Evolutionary conservation across 64 coral and sea anemone genomes (phyloP).

Genomic region (Pocillopora damicornis): DNA sequence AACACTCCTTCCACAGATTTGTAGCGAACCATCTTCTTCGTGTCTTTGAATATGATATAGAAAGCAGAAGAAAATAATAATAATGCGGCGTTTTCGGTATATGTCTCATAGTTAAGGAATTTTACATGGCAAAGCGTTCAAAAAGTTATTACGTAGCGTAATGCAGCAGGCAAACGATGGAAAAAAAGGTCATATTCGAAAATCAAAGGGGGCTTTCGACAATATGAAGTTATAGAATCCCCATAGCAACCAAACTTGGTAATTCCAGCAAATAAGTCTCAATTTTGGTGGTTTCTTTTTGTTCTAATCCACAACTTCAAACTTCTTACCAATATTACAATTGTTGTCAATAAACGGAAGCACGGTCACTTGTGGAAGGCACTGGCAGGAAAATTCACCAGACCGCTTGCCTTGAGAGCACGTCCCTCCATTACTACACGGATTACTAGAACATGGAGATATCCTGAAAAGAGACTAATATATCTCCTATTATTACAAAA

Average conservation of each 20-base stretch:
- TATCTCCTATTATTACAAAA: no score
- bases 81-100: neutral
- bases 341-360: constrained; percentile 2
- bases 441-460: neutral
- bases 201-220: no score
- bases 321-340: neutral
- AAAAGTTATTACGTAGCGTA: no score
- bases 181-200: no score
- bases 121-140: no score
- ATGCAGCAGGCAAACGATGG: no score
- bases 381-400: neutral
- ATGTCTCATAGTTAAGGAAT: no score
- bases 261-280: no score
- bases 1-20: neutral
- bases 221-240: no score
- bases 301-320: no score
- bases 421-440: neutral
- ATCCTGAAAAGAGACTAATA: neutral
- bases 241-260: no score
- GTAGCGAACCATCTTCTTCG: neutral
- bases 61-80: neutral
- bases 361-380: neutral
- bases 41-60: neutral
- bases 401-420: neutral
- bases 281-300: no score